Evolutionary conservation across 2,113 vertebrate species (phyloP).

Genomic region (Mellivora capensis): DNA sequence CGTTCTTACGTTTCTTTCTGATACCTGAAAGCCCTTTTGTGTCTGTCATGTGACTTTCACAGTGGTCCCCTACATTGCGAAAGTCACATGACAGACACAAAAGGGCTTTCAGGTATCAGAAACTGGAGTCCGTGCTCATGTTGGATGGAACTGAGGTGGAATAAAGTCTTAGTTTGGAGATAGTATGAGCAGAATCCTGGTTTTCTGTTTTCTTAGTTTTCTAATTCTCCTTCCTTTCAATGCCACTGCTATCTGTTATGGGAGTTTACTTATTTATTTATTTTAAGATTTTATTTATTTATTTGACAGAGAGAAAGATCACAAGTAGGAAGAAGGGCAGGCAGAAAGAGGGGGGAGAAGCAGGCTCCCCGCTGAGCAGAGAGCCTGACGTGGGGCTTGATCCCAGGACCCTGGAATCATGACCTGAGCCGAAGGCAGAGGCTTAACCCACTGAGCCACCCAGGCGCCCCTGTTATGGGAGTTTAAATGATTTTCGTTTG

Average conservation of each 20-base stretch:
- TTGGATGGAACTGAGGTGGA: not conserved
- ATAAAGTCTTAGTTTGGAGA: not conserved
- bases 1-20: not conserved
- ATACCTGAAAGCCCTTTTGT: not conserved
- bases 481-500: not conserved
- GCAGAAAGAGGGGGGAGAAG: too few relatives aligned
- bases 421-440: too few relatives aligned
- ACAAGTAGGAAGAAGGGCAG: too few relatives aligned
- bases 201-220: slow-evolving; percentile 9
- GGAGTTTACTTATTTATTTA: not conserved
- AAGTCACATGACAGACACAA: not conserved
- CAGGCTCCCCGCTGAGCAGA: too few relatives aligned
- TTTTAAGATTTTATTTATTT: too few relatives aligned
- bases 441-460: too few relatives aligned
- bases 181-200: not conserved
- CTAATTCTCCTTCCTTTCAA: not conserved
- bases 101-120: not conserved
- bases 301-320: too few relatives aligned
- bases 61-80: not conserved
- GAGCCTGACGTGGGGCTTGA: too few relatives aligned
- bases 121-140: not conserved
- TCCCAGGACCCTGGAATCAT: too few relatives aligned
- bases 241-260: not conserved
- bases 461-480: not conserved
- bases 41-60: not conserved